Percentiles rank a stretch among this genome's conserved stretches.
These are phyloP conservation scores for Saxidomus purpurata DNA, from an alignment of 1,140 invertebrate genomes.

Conservation along the genomic window DNA sequence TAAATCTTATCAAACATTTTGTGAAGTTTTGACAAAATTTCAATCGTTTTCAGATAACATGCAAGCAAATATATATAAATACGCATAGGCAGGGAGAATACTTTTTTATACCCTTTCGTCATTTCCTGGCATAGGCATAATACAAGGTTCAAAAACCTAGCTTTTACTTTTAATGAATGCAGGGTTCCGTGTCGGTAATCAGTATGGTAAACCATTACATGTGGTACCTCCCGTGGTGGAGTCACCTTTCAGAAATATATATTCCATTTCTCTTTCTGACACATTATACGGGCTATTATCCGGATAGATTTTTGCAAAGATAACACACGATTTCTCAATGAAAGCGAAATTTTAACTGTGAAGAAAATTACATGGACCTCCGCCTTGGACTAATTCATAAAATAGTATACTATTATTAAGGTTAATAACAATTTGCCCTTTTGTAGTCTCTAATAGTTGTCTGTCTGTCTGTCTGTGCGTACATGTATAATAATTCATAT, in stretches of 20 bases:
- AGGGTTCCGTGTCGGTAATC: neutral
- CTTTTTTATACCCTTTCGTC: no score
- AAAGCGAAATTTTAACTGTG: neutral
- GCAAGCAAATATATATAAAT: no score
- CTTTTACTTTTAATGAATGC: no score
- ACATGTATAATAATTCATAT: no score
- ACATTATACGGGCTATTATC: neutral
- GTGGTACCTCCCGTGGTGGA: neutral
- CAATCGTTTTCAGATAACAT: no score
- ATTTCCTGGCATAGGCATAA: no score
- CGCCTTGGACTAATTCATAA: neutral
- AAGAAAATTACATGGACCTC: neutral
- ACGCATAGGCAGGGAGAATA: no score
- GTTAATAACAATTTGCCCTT: neutral
- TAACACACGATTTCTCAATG: neutral
- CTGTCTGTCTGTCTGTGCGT: no score
- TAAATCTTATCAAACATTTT: no score
- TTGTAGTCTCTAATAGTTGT: no score
- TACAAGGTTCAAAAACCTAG: no score
- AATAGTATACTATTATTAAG: neutral
- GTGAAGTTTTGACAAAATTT: no score
- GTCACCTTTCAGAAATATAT: neutral
- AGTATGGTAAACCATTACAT: neutral
- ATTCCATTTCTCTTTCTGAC: neutral
- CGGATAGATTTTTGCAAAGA: neutral